These are phyloP conservation scores for Periophthalmus modestus DNA, from an alignment of 2,113 vertebrate species.

Conservation along the genomic window DNA sequence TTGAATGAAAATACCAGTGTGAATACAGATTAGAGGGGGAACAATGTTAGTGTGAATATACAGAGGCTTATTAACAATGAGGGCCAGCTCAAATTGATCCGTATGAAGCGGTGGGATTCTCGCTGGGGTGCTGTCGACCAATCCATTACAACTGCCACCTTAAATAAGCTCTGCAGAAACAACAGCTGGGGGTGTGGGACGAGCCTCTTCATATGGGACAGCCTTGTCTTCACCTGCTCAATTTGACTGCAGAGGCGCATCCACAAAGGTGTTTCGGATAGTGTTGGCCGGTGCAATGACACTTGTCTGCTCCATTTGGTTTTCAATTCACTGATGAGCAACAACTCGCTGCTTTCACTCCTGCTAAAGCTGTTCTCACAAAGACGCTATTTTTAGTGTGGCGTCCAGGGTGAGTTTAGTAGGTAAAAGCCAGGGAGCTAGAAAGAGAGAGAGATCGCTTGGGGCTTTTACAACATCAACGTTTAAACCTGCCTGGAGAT, in stretches of 20 bases:
- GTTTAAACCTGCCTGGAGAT: constrained; percentile 55
- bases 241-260: constrained; percentile 51
- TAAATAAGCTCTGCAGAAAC: constrained; percentile 67
- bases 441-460: constrained; percentile 39
- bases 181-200: constrained; percentile 66
- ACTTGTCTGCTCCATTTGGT: constrained; percentile 71
- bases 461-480: constrained; percentile 59
- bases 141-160: constrained; percentile 71
- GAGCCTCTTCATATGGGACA: constrained; percentile 61
- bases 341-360: constrained; percentile 41
- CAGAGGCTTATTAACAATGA: constrained; percentile 74
- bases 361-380: constrained; percentile 54
- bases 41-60: constrained; percentile 75
- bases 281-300: constrained; percentile 53
- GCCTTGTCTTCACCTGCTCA: constrained; percentile 67
- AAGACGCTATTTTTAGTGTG: constrained; percentile 66
- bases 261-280: constrained; percentile 57
- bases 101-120: constrained; percentile 63
- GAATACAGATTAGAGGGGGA: constrained; percentile 75
- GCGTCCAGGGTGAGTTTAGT: constrained; percentile 61
- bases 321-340: constrained; percentile 72
- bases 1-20: constrained; percentile 70
- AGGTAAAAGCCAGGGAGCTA: constrained; percentile 53
- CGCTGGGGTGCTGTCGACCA: constrained; percentile 61
- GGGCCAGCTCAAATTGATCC: constrained; percentile 68